phyloP scores from a whole-genome alignment of 2,113 vertebrate species.

The Callorhinus ursinus region DNA sequence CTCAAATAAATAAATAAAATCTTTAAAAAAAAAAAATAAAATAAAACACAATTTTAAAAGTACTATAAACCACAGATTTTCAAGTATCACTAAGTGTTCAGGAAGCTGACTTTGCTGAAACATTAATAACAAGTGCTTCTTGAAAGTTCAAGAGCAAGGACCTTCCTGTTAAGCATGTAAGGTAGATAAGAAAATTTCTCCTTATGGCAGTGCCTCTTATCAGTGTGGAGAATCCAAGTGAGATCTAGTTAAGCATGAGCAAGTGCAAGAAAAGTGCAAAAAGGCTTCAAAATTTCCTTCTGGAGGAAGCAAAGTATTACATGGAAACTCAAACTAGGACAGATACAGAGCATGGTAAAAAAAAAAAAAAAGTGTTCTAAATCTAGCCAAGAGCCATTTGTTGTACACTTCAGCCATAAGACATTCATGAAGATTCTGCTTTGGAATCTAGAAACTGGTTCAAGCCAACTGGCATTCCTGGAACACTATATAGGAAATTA shows the following conservation, averaged over 20 bases:
- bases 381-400: not conserved
- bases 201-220: not conserved
- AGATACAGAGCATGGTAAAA: not conserved
- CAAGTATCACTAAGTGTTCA: conserved; percentile 42
- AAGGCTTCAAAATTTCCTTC: conserved; percentile 12
- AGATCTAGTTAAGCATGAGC: not conserved
- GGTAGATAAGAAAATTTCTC: conserved; percentile 35
- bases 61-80: conserved; percentile 59
- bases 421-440: not conserved
- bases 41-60: conserved; percentile 61
- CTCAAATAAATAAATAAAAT: too few relatives aligned
- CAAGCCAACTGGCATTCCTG: not conserved
- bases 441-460: conserved; percentile 29
- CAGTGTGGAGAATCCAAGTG: conserved; percentile 34
- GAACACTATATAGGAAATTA: not conserved
- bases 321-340: not conserved
- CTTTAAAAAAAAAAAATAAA: too few relatives aligned
- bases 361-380: not conserved
- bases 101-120: conserved; percentile 29
- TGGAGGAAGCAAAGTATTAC: not conserved
- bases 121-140: conserved; percentile 34
- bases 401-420: not conserved
- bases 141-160: conserved; percentile 33
- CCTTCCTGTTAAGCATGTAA: not conserved
- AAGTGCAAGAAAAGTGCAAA: not conserved